Base-by-base conservation (phyloP, 2,888 invertebrate species). In the Lasioglossum villosulum region DNA sequence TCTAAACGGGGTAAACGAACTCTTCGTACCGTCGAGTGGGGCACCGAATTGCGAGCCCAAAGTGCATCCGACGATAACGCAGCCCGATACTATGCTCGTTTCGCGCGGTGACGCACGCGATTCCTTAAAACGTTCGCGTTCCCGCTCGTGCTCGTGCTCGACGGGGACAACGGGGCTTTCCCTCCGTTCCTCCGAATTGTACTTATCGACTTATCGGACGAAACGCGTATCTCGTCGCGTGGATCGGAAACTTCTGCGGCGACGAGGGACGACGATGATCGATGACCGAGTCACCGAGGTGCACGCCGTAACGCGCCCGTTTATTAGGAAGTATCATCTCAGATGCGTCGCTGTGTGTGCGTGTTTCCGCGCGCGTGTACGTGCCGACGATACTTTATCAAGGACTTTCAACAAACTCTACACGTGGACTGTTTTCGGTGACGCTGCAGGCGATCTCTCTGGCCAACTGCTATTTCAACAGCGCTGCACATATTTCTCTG, bases 1-100 rank as follows among this genome's bases (percentile, higher is more conserved):
- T 90, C 88, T 90, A 90, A 87, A 85, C 90, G 90, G 90, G 90
- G 90, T 90, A 90, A 90, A 90, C 90, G 90, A 90, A 90, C 90
- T 90, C 90, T 90, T 90, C 86, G 90, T 88, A 80, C 86, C 87
- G 89, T 75, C 74, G 83, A 82, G 88, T 84, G 90, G 90, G 90
- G 90, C 91, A 91, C 92, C 92, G 90, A 92, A 92, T 92, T 92
- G 91, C 90, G 86, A 89, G 92, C 88, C 89, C 92, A 92, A 93
- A 92, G 92, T 93, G 92, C 92, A 91, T 91, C 90, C 89, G 91
- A 90, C 91, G 93, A 93, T 94, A 93, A 93, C 93, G 87, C 81
- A 66, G 91, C 85, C 87, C 88, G 90, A 90, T 90, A 91, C 87
- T 86, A 84, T 70, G 86, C 89, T 86, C 84, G 88, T 82, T 87